Base-by-base conservation (phyloP, 2,888 invertebrate genomes). In the Emmelina monodactyla region DNA sequence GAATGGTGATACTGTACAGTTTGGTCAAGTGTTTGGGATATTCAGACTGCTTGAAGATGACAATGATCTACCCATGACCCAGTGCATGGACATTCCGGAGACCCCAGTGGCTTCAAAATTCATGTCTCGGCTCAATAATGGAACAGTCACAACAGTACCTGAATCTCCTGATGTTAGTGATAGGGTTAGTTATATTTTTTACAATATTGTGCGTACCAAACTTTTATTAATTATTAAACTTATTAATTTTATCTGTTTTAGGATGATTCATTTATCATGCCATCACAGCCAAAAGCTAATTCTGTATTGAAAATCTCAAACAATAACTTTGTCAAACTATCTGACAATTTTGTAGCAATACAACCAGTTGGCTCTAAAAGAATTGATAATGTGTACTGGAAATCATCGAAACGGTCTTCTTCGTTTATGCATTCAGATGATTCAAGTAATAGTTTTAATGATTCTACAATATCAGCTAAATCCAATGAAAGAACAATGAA, bases 111-210 rank as follows among this genome's bases (percentile, higher is more conserved):
- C 46, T 1, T 46, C 40, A 2, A 55, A 47, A 35, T 50, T 53
- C 43, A 35, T 56, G 2, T 56, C 64, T 0, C 63, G 57, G 41
- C 22, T 64, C 9, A 53, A 55, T 36, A 51, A 50, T 39, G 45
- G 31, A 11, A 51, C 57, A 2, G 50, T 45, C 1, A 70, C 62
- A 2, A 55, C 58, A 9, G 51, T 76, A 40, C 78, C 76, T 0
- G 76, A 78, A 41, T 76, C 78, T 3, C 78, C 78, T 2, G 76
- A 79, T 51, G 59, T 69, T 34, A 78, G 76, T 47, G 75, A 76
- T 39, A 62, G 50, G 54, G 76, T 76, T 51, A 46, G 51, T 45
- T 11, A 6, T 19, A 19, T 19, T 19, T 9, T 19, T 19, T 19
- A 19, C 5, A 9, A 6, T 19, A 19, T 19, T n/a, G n/a, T 25